phyloP scores from a whole-genome alignment of 2,888 invertebrate genomes.

The Ectemnius cavifrons region DNA sequence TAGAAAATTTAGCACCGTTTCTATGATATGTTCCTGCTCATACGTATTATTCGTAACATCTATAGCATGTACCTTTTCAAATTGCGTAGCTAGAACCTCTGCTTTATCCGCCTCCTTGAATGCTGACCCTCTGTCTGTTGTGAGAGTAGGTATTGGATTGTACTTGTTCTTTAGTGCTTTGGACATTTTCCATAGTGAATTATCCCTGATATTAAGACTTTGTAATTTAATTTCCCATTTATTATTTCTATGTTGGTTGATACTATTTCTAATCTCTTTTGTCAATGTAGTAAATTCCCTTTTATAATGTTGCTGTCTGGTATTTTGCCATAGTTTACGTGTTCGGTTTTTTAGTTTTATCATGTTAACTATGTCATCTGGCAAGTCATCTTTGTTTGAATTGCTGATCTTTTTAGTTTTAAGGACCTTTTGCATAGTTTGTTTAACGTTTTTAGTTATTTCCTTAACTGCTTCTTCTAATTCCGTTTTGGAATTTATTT shows the following conservation, averaged over 20 bases:
- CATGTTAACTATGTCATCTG: constrained; percentile 11
- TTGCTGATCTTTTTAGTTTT: constrained; percentile 17
- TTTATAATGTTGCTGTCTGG: background rate
- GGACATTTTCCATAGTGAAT: constrained; percentile 39
- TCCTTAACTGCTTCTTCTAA: constrained; percentile 40
- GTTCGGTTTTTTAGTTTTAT: constrained; percentile 20
- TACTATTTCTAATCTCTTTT: constrained; percentile 19
- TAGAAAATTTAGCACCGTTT: constrained; percentile 5
- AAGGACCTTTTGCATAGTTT: constrained; percentile 26
- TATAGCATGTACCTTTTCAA: background rate
- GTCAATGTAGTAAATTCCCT: constrained; percentile 1
- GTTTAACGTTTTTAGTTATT: constrained; percentile 35
- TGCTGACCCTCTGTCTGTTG: too few species aligned
- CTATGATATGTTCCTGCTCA: constrained; percentile 13
- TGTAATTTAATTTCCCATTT: constrained; percentile 21
- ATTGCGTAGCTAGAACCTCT: constrained; percentile 1
- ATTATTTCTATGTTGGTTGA: constrained; percentile 17
- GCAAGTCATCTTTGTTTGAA: constrained; percentile 24
- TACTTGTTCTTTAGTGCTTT: constrained; percentile 40
- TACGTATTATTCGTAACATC: background rate
- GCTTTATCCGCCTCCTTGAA: too few species aligned
- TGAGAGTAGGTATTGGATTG: constrained; percentile 31
- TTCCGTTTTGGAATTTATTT: constrained; percentile 22
- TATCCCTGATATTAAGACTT: constrained; percentile 30
- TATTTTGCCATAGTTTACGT: constrained; percentile 25